These are phyloP conservation scores for Oscheius sp. DNA, from an alignment of 2,888 invertebrate genomes.

Conservation along the genomic window DNA sequence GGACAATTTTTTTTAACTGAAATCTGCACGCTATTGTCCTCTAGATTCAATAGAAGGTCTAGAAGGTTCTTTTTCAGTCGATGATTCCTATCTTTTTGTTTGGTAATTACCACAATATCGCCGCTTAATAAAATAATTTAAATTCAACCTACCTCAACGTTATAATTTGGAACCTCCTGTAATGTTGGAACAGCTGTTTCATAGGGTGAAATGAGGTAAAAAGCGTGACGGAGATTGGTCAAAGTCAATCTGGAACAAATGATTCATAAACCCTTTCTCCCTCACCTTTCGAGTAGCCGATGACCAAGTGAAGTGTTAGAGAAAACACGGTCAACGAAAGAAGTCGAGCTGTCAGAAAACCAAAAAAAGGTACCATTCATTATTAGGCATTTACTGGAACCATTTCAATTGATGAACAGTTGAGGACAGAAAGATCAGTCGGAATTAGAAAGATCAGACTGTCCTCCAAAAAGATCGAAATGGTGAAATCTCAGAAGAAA, in stretches of 20 bases:
- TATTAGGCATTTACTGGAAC: slow-evolving; percentile 6
- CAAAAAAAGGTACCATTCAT: slow-evolving; percentile 25
- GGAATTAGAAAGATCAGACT: too few relatives aligned
- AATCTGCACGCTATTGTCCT: too few relatives aligned
- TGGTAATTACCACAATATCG: too few relatives aligned
- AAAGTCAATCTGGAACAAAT: slow-evolving; percentile 40
- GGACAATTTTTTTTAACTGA: too few relatives aligned
- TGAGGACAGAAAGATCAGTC: not conserved
- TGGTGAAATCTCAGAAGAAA: too few relatives aligned
- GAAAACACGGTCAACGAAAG: slow-evolving; percentile 56
- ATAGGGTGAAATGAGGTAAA: slow-evolving; percentile 68
- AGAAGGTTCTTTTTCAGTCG: too few relatives aligned
- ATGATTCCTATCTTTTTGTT: too few relatives aligned
- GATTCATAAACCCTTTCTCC: not conserved
- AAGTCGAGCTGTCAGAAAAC: slow-evolving; percentile 9
- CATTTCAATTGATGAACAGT: not conserved
- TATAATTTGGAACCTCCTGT: slow-evolving; percentile 68
- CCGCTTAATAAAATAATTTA: not conserved
- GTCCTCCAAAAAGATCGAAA: too few relatives aligned
- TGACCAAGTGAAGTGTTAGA: slow-evolving; percentile 67
- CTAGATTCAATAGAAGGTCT: too few relatives aligned
- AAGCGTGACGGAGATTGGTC: slow-evolving; percentile 65
- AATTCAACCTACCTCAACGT: slow-evolving; percentile 57
- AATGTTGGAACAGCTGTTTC: slow-evolving; percentile 58
- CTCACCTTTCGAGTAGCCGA: slow-evolving; percentile 56